phyloP scores from a whole-genome alignment of 1,140 invertebrate genomes.

The Brachionus koreanus region DNA sequence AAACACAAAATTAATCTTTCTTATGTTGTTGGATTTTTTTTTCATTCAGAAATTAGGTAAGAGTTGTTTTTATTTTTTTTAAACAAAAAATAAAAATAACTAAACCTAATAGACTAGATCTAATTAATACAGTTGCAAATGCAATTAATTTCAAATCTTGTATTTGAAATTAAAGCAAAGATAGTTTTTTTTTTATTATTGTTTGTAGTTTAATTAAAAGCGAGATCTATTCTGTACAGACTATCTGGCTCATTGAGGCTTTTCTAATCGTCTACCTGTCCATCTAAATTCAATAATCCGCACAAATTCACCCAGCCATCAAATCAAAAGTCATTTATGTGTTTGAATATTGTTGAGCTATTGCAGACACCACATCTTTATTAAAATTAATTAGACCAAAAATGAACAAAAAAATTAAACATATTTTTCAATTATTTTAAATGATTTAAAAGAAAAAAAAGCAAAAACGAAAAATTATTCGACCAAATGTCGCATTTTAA shows the following conservation, averaged over 20 bases:
- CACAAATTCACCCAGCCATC: neutral
- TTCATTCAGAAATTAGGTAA: neutral
- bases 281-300: neutral
- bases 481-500: neutral
- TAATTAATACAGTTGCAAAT: constrained; percentile 39
- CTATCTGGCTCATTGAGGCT: neutral
- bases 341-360: neutral
- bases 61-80: constrained; percentile 1
- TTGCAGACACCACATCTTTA: neutral
- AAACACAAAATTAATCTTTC: constrained; percentile 10
- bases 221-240: neutral
- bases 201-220: neutral
- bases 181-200: neutral
- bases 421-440: neutral
- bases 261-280: neutral
- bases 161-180: neutral
- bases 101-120: constrained; percentile 24
- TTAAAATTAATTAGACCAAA: constrained; percentile 4
- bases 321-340: neutral
- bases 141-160: constrained; percentile 31
- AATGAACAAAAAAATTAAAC: neutral
- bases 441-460: neutral
- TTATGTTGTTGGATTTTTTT: constrained; percentile 13
- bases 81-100: neutral
- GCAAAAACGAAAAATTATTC: too few relatives aligned